Evolutionary conservation across 2,797 vertebrate genomes (phyloP), one percentile per base, ranked within the genome.

Genomic region (Sebastes baramenuke): DNA sequence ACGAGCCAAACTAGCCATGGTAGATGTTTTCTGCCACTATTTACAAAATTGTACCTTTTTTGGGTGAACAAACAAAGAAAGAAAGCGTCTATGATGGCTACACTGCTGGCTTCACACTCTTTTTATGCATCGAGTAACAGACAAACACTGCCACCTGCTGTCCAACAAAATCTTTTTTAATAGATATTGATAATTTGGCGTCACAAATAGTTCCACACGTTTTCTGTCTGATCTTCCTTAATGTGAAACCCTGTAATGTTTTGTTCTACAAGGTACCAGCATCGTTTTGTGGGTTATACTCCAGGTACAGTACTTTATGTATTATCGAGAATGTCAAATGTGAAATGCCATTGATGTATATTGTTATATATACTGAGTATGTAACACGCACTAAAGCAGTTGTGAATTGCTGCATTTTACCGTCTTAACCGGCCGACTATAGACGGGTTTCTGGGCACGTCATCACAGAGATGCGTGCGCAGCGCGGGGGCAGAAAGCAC

Each of bases 61-160:
- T 22, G 8, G 54, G 22, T 2, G 34, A 55, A 70, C 20, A 46
- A 22, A 58, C 42, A 18, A 46, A 8, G 20, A 18, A 52, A 67
- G 60, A 62, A 71, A 46, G 72, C 49, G 66, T 88, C 79, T 67
- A 59, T 11, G 52, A 75, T 46, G 84, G 79, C 82, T 81, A 6
- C 61, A n/a, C 70, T 27, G 34, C 75, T 55, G 74, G 71, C 67
- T 80, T 8, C 24, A 49, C 83, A n/a, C 74, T 67, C 32, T 76
- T 87, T 60, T 83, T 77, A 82, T 77, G 71, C 81, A 79, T 87
- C 34, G 61, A 83, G 49, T 62, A 82, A 86, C 85, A 87, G 89
- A 88, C 46, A 86, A 94, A 94, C 94, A 95, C 95, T 95, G 94
- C 94, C 94, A 92, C 92, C 93, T 94, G 90, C 91, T 93, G 91